phyloP scores from a whole-genome alignment of 2,888 invertebrate species.

The Microdon myrmicae region DNA sequence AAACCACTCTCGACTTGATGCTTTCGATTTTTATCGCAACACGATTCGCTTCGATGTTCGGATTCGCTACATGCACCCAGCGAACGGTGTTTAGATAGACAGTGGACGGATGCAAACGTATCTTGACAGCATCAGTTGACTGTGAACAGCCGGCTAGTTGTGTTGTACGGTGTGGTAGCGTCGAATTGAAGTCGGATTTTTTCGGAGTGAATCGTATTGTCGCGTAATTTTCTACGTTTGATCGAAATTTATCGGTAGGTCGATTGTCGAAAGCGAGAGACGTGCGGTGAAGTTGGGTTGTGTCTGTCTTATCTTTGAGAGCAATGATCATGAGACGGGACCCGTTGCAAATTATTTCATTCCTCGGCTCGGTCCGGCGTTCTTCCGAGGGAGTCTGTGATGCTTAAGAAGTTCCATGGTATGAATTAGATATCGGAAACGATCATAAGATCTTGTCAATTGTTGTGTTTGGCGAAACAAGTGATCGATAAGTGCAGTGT shows the following conservation, averaged over 20 bases:
- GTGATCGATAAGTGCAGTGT: constrained; percentile 24
- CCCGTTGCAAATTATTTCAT: constrained; percentile 16
- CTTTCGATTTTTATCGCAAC: constrained; percentile 49
- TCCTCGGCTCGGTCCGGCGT: constrained; percentile 25
- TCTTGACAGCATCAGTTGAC: constrained; percentile 59
- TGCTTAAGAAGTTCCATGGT: too few relatives aligned
- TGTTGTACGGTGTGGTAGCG: constrained; percentile 57
- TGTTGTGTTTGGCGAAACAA: constrained; percentile 25
- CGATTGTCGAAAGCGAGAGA: constrained; percentile 3
- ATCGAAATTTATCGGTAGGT: too few relatives aligned
- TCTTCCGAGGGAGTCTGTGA: too few relatives aligned
- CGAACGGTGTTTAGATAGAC: constrained; percentile 32
- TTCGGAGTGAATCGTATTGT: constrained; percentile 3
- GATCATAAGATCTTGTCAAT: constrained; percentile 21
- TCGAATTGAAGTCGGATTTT: constrained; percentile 27
- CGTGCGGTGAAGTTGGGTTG: constrained; percentile 14
- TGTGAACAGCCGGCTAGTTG: constrained; percentile 64
- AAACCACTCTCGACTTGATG: too few relatives aligned
- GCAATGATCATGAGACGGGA: constrained; percentile 40
- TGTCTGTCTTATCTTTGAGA: constrained; percentile 13
- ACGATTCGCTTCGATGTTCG: constrained; percentile 18
- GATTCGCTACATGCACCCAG: constrained; percentile 44
- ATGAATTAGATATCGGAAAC: constrained; percentile 22
- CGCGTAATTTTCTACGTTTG: constrained; percentile 11
- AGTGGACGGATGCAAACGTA: constrained; percentile 48